These are phyloP conservation scores for Oasisia sp. DNA, from an alignment of 2,888 invertebrate genomes.

Conservation along the genomic window DNA sequence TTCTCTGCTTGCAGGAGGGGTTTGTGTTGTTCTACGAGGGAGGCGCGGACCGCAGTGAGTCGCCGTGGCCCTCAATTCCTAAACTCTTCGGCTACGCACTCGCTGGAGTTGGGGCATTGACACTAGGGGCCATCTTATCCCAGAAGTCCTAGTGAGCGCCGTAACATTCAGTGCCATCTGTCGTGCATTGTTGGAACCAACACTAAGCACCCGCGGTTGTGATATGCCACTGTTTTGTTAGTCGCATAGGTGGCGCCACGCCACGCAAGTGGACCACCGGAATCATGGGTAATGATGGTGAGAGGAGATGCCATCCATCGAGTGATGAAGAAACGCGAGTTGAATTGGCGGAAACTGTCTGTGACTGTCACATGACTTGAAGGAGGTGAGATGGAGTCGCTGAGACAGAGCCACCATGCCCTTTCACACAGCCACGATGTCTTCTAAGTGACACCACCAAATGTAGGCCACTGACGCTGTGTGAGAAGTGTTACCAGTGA, in stretches of 20 bases:
- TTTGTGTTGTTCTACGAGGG: constrained; percentile 57
- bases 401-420: neutral
- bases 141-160: constrained; percentile 44
- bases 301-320: neutral
- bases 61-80: constrained; percentile 53
- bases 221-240: neutral
- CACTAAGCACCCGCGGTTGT: constrained; percentile 13
- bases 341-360: neutral
- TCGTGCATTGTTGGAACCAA: neutral
- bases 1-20: constrained; percentile 53
- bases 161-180: neutral
- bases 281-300: constrained; percentile 9
- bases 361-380: neutral
- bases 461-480: neutral
- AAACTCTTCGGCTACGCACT: constrained; percentile 54
- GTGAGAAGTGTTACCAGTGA: neutral
- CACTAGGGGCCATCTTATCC: constrained; percentile 58
- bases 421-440: too few species aligned
- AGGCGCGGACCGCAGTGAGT: constrained; percentile 42
- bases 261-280: neutral
- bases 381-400: neutral
- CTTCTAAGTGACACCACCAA: neutral
- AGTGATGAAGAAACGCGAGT: neutral
- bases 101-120: constrained; percentile 59
- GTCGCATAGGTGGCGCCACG: neutral